These are phyloP conservation scores for Teleogryllus occipitalis DNA, from an alignment of 1,140 invertebrate genomes.

Conservation along the genomic window DNA sequence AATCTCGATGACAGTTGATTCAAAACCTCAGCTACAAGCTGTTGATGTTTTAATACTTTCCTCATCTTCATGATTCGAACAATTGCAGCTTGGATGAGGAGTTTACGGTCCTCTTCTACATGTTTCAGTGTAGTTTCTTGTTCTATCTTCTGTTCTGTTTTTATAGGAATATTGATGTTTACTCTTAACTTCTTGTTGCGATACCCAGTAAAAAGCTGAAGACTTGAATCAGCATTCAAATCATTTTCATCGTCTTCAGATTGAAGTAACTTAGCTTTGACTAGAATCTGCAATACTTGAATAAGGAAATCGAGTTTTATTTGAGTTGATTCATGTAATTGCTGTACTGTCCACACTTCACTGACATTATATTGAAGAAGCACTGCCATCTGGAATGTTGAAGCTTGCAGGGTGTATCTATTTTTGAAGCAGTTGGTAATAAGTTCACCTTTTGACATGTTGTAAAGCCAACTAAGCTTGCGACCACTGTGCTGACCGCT, in stretches of 20 bases:
- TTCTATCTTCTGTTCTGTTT: slow-evolving; percentile 82
- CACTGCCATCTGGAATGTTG: slow-evolving; percentile 66
- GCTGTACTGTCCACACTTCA: slow-evolving; percentile 74
- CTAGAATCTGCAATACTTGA: slow-evolving; percentile 78
- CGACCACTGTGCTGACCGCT: slow-evolving; percentile 90
- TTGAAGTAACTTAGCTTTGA: slow-evolving; percentile 85
- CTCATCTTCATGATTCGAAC: slow-evolving; percentile 1
- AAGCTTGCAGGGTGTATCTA: slow-evolving; percentile 40
- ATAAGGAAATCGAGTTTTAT: slow-evolving; percentile 78
- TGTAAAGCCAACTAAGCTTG: slow-evolving; percentile 96
- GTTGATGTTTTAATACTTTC: neutral
- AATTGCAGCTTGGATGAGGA: neutral
- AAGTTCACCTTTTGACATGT: slow-evolving; percentile 97
- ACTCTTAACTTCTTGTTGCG: slow-evolving; percentile 97
- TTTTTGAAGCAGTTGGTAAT: slow-evolving; percentile 93
- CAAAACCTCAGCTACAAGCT: neutral
- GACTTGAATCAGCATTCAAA: slow-evolving; percentile 58
- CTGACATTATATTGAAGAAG: slow-evolving; percentile 89
- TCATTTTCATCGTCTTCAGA: slow-evolving; percentile 54
- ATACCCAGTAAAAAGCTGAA: slow-evolving; percentile 72
- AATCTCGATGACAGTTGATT: neutral
- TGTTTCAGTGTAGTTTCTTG: neutral
- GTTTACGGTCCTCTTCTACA: slow-evolving; percentile 6
- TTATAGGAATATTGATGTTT: slow-evolving; percentile 97
- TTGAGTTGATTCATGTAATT: slow-evolving; percentile 80